These are phyloP conservation scores for Pteropus alecto DNA, from an alignment of 2,113 vertebrate genomes.

Conservation along the genomic window DNA sequence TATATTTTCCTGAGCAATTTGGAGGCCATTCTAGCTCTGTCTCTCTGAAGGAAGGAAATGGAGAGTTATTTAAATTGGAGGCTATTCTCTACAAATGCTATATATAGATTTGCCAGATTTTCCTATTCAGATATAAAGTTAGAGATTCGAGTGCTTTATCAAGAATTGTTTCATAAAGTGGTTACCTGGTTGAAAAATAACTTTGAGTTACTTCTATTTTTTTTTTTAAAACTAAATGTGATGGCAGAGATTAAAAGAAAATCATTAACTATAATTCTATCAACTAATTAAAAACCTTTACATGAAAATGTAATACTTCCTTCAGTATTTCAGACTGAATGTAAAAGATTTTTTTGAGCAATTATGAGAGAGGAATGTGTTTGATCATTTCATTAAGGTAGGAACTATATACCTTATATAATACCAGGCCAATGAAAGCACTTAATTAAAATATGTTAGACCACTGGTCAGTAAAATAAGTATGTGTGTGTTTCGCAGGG, in stretches of 20 bases:
- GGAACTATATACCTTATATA: not conserved
- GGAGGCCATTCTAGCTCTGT: not conserved
- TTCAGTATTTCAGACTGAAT: not conserved
- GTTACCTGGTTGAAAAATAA: not conserved
- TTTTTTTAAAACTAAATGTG: not conserved
- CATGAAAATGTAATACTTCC: not conserved
- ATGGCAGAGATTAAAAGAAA: not conserved
- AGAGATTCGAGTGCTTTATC: not conserved
- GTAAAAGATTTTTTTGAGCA: not conserved
- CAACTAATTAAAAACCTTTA: not conserved
- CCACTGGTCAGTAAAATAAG: not conserved
- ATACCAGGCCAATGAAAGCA: not conserved
- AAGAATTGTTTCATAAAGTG: not conserved
- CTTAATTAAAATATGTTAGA: not conserved
- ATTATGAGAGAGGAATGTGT: not conserved
- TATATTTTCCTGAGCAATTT: not conserved
- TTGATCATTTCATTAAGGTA: not conserved
- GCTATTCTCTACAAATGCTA: not conserved
- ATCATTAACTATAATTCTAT: not conserved
- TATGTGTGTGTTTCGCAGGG: not conserved
- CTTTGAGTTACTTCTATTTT: not conserved
- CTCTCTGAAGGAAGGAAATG: not conserved
- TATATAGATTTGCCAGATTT: not conserved
- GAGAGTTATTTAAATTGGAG: not conserved
- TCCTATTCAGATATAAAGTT: not conserved